Conservation (phyloP, 2,113 vertebrate species). For the Pionites leucogaster region DNA sequence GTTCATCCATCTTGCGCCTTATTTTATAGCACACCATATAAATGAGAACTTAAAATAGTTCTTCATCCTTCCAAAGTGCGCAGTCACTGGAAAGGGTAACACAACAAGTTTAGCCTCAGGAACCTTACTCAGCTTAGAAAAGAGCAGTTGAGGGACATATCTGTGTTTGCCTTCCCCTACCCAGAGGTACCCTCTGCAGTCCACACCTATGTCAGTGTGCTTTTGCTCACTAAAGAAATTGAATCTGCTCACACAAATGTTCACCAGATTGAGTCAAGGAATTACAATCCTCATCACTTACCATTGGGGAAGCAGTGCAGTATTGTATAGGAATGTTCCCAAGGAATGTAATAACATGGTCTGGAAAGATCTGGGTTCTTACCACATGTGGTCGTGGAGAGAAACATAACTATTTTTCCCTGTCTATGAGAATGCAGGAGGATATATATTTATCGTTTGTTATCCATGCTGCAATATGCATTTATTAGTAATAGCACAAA, state of each 20-base stretch:
- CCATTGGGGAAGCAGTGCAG: not conserved
- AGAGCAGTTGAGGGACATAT: not conserved
- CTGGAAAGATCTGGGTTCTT: conserved; percentile 3
- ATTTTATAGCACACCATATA: conserved; percentile 55
- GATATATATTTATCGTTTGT: not conserved
- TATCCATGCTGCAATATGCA: not conserved
- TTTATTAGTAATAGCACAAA: not conserved
- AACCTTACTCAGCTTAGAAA: conserved; percentile 31
- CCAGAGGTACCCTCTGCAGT: not conserved
- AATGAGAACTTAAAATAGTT: conserved; percentile 65
- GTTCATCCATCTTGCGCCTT: conserved; percentile 49
- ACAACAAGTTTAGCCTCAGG: not conserved
- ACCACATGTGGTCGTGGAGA: not conserved
- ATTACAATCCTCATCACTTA: conserved; percentile 4
- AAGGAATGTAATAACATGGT: conserved; percentile 27
- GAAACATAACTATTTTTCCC: conserved; percentile 1
- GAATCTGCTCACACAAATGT: not conserved
- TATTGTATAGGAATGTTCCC: conserved; percentile 22
- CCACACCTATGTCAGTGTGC: not conserved
- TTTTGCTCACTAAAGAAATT: not conserved
- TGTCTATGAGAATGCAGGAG: not conserved
- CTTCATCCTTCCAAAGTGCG: conserved; percentile 41
- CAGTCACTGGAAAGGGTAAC: conserved; percentile 37
- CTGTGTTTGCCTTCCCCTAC: not conserved
- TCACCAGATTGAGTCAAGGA: not conserved